Base-by-base conservation (phyloP, 2,888 invertebrate genomes). In the Nomada hirtipes region DNA sequence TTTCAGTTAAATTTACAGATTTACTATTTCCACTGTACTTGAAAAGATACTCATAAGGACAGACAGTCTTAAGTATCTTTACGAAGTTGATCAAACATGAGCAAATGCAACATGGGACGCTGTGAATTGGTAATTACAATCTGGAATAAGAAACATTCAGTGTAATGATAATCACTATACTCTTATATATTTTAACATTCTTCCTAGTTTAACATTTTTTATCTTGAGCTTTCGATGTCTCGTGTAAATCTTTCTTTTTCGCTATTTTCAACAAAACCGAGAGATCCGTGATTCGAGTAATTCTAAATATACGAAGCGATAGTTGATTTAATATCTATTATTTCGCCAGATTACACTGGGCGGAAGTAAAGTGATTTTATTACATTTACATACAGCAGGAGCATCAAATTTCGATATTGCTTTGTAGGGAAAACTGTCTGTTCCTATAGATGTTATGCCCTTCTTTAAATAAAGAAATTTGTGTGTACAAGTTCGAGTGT, bases 1-100 rank as follows among this genome's bases (percentile, higher is more conserved):
- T 87, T 84, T 76, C 71, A 84, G 84, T 84, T 76, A 85, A 87
- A 86, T 80, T 57, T 87, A 86, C 60, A 84, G 85, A 86, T 68
- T 36, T 87, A 86, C 63, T 85, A 85, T 72, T 87, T 86, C 85
- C 85, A 87, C 81, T 59, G 87, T 80, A 86, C 87, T 87, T 85
- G 75, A 84, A 86, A 87, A 85, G 85, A 85, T 86, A 85, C 83
- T 82, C 86, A 76, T 87, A 87, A 86, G 87, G 87, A 81, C 75
- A 81, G 72, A 85, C 87, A 84, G 87, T 86, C 87, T 87, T 87
- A 84, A 80, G 85, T 87, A 76, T 87, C 85, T 86, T 87, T 87
- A 72, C 77, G 80, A 76, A 85, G 85, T 61, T 72, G 87, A 76
- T 71, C 81, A 81, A 78, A 86, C 64, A 59, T 68, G 87, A 86